These are phyloP conservation scores for Sarcophaga peregrina DNA, from an alignment of 1,140 invertebrate genomes.

Conservation along the genomic window DNA sequence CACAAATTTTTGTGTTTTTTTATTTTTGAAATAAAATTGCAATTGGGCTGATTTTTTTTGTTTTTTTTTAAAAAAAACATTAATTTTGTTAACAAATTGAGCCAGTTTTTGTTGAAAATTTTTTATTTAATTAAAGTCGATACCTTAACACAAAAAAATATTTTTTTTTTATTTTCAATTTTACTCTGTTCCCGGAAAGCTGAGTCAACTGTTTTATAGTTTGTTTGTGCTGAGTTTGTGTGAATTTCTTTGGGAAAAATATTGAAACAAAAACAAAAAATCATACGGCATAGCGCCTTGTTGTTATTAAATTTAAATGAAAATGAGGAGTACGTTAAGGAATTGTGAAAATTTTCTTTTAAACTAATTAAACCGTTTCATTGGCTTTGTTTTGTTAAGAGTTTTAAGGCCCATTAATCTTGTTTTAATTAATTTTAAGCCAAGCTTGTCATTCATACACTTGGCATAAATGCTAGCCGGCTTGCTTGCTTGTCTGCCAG, in stretches of 20 bases:
- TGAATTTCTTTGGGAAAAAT: neutral
- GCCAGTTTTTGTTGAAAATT: neutral
- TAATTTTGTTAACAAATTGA: no score
- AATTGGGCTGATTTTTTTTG: neutral
- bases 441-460: neutral
- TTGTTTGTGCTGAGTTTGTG: neutral
- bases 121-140: neutral
- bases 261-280: neutral
- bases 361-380: neutral
- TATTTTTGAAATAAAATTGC: slow-evolving; percentile 5
- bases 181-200: slow-evolving; percentile 22
- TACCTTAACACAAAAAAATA: neutral
- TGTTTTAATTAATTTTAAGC: slow-evolving; percentile 26
- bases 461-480: no score
- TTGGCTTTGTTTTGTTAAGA: neutral
- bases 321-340: neutral
- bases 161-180: neutral
- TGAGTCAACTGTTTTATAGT: slow-evolving; percentile 11
- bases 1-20: slow-evolving; percentile 2
- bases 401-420: slow-evolving; percentile 27
- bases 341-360: neutral
- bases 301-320: neutral
- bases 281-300: slow-evolving; percentile 11
- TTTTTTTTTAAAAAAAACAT: no score
- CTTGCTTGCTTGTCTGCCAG: no score